phyloP scores from a whole-genome alignment of 2,797 vertebrate genomes.

The Urosaurus nigricauda region DNA sequence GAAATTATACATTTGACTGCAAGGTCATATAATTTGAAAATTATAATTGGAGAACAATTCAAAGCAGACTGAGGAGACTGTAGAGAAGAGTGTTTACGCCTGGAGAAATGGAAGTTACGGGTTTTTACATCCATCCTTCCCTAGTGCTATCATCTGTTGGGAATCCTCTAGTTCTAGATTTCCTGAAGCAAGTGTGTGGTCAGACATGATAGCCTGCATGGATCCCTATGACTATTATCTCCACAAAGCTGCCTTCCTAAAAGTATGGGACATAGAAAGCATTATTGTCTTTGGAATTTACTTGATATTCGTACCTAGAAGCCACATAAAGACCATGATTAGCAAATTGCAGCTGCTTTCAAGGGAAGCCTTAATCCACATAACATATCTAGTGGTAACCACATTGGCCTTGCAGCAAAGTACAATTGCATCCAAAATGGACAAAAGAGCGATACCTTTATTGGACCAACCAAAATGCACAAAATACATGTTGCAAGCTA shows the following conservation, averaged over 20 bases:
- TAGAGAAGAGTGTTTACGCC: not conserved
- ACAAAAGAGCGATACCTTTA: no score
- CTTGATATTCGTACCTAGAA: not conserved
- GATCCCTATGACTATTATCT: not conserved
- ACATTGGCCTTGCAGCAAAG: no score
- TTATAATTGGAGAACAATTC: not conserved
- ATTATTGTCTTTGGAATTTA: not conserved
- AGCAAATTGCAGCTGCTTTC: not conserved
- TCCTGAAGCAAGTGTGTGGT: not conserved
- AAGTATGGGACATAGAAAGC: not conserved
- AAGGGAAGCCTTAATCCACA: not conserved
- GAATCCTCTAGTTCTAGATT: not conserved
- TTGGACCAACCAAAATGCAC: no score
- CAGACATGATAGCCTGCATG: not conserved
- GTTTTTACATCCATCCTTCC: not conserved
- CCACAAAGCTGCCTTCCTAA: not conserved
- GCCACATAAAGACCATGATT: not conserved
- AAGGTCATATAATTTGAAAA: not conserved
- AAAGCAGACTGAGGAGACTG: not conserved
- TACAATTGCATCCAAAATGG: no score
- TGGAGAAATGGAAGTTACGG: not conserved
- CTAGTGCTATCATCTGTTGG: not conserved
- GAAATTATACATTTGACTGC: no score
- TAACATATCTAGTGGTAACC: no score
- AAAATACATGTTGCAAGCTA: no score